Evolutionary conservation across 2,888 invertebrate species (phyloP), one percentile per base, ranked within the genome.

Genomic region (Tetheella fluctuosa): DNA sequence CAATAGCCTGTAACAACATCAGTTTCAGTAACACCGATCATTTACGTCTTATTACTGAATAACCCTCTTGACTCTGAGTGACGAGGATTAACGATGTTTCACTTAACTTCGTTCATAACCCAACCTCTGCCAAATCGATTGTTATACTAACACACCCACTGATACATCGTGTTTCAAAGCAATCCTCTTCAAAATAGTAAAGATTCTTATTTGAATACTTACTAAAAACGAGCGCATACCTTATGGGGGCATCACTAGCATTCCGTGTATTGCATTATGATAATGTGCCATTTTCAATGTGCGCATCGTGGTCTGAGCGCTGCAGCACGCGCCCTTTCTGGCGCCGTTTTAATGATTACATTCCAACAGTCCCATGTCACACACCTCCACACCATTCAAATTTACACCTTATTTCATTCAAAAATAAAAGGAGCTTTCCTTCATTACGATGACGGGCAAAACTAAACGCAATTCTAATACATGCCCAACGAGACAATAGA

Each of bases 221-320:
- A 34, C 34, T 34, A 3, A 75, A 82, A 81, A 75, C 75, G 73
- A 73, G 69, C 68, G 73, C 80, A 74, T 79, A 64, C 85, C 84
- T 79, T 84, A 85, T 81, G 79, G 77, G 82, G 84, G 81, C 85
- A 86, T 88, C 82, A 80, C 85, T 86, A 84, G 78, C 84, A 90
- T 90, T 89, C 86, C 88, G 77, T 81, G 84, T 86, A 82, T 86
- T 87, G 86, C 87, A 89, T 90, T 90, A 90, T 90, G 88, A 86
- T 91, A 91, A 90, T 90, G 84, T 84, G 89, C 88, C 88, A 89
- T 90, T 90, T 90, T 81, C 84, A 87, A 83, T 84, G 80, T 81
- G 86, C 84, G 82, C 85, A 85, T 86, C 86, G 67, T 60, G 63
- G 68, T 74, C 76, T 84, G 84, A 79, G 66, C 73, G 77, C 77